These are phyloP conservation scores for Meteorus colon DNA, from an alignment of 2,888 invertebrate species.

Conservation along the genomic window DNA sequence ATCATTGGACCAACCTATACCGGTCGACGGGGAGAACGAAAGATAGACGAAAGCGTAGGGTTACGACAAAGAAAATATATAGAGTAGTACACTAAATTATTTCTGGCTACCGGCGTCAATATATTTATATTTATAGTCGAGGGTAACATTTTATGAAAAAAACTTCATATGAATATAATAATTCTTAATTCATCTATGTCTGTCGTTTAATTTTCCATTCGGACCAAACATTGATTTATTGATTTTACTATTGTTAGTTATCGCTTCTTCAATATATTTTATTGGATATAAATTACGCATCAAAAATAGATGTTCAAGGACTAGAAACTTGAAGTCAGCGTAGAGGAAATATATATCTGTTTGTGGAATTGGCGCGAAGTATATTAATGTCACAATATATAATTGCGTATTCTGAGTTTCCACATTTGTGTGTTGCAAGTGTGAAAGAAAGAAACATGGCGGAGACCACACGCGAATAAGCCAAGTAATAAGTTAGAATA, in stretches of 20 bases:
- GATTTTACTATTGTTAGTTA: not conserved
- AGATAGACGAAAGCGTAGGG: slow-evolving; percentile 46
- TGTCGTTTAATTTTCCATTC: not conserved
- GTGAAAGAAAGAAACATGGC: not conserved
- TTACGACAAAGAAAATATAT: slow-evolving; percentile 39
- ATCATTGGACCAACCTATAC: slow-evolving; percentile 27
- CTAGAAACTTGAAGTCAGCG: not conserved
- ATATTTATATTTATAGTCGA: slow-evolving; percentile 51
- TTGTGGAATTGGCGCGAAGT: not conserved
- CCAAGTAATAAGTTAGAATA: slow-evolving; percentile 5
- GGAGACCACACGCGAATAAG: slow-evolving; percentile 29
- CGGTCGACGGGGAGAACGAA: not conserved
- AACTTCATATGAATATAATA: not conserved
- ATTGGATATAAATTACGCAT: not conserved
- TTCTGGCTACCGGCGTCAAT: slow-evolving; percentile 51
- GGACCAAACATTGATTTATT: not conserved
- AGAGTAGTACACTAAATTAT: slow-evolving; percentile 50
- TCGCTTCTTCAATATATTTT: not conserved
- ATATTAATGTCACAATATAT: not conserved
- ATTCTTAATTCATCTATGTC: not conserved
- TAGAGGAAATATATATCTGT: not conserved
- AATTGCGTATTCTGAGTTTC: not conserved
- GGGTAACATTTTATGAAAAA: not conserved
- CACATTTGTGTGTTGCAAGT: not conserved
- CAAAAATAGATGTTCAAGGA: not conserved